Conservation (phyloP, 1,140 invertebrate species). For the Drosophila repletoides region DNA sequence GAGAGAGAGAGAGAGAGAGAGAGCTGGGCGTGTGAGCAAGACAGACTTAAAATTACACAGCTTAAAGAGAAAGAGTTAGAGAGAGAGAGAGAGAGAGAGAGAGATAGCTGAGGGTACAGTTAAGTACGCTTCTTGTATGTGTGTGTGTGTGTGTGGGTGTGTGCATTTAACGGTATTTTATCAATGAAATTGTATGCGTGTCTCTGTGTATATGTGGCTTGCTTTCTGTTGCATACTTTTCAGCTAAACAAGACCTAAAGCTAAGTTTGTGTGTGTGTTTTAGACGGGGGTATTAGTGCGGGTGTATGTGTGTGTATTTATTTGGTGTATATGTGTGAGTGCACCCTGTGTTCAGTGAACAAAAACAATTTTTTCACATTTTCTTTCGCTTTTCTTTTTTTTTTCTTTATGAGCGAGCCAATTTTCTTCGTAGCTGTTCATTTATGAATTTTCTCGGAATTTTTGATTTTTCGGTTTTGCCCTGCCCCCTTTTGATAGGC, state of each 20-base stretch:
- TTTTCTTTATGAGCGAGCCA: conserved; percentile 45
- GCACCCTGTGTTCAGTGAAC: conserved; percentile 76
- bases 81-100: conserved; percentile 27
- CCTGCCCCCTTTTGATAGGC: conserved; percentile 29
- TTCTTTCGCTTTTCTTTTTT: conserved; percentile 58
- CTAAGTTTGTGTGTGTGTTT: conserved; percentile 14
- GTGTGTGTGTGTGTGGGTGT: conserved; percentile 36
- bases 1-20: conserved; percentile 19
- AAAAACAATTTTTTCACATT: conserved; percentile 71
- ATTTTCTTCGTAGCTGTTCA: conserved; percentile 39
- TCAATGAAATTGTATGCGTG: conserved; percentile 32
- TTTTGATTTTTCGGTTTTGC: conserved; percentile 46
- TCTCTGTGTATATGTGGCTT: conserved; percentile 33
- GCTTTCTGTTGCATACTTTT: conserved; percentile 60
- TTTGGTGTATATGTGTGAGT: conserved; percentile 8
- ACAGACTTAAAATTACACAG: conserved; percentile 21
- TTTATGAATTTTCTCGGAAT: conserved; percentile 22
- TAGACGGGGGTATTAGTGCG: neutral
- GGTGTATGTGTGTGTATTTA: conserved; percentile 5
- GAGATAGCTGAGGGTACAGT: conserved; percentile 41
- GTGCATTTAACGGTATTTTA: conserved; percentile 41
- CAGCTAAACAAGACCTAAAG: conserved; percentile 60
- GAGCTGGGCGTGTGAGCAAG: neutral
- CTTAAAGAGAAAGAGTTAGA: conserved; percentile 25
- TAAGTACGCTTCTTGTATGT: conserved; percentile 37